Conservation (phyloP, 2,888 invertebrate genomes). For the Lycophotia porphyrea region DNA sequence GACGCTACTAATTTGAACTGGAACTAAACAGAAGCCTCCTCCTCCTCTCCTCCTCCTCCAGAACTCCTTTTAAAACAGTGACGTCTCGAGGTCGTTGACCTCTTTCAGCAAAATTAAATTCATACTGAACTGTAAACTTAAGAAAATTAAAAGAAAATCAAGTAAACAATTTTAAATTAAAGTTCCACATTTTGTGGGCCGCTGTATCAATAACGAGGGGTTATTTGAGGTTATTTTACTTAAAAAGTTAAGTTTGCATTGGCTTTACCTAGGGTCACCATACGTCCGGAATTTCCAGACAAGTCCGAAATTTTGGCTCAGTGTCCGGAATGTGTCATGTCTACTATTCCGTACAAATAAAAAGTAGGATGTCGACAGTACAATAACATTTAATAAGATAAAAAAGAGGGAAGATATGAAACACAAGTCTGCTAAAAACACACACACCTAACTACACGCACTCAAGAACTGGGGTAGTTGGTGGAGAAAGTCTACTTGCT, state of each 20-base stretch:
- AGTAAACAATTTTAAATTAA: conserved; percentile 23
- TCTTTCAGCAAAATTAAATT: conserved; percentile 7
- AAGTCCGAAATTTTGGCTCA: neutral
- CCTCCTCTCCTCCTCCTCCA: no score
- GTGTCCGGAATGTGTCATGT: neutral
- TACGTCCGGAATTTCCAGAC: neutral
- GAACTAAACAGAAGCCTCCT: neutral
- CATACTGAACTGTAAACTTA: neutral
- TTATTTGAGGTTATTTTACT: conserved; percentile 26
- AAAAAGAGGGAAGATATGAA: no score
- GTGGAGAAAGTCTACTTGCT: no score
- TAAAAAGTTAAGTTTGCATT: neutral
- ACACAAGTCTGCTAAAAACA: no score
- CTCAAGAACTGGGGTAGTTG: no score
- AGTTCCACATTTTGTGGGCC: conserved; percentile 9
- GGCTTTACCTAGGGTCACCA: neutral
- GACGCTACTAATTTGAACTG: neutral
- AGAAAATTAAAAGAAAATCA: conserved; percentile 22
- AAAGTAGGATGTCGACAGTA: no score
- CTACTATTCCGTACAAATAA: no score
- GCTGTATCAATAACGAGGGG: conserved; percentile 20
- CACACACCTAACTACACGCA: no score
- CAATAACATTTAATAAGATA: no score
- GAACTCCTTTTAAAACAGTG: conserved; percentile 1
- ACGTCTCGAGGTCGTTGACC: neutral